Evolutionary conservation across 2,797 vertebrate species (phyloP).

Genomic region (Alectoris magna): DNA sequence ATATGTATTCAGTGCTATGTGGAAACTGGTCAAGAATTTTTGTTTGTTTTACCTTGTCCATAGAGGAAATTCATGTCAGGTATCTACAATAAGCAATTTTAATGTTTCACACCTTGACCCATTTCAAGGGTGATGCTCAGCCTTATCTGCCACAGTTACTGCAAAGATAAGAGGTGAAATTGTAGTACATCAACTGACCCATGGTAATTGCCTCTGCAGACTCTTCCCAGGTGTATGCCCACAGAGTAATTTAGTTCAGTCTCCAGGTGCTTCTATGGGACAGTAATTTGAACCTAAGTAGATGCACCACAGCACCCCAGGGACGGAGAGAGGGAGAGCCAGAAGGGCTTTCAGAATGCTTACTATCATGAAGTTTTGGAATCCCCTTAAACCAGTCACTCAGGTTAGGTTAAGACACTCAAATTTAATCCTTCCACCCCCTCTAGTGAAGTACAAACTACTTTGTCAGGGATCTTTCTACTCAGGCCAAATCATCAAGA

Average conservation of each 20-base stretch:
- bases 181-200: neutral
- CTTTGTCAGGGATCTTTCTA: neutral
- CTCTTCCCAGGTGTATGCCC: neutral
- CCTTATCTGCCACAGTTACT: neutral
- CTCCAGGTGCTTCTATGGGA: fast-evolving
- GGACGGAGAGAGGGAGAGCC: neutral
- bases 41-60: neutral
- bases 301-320: neutral
- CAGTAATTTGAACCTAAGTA: neutral
- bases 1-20: neutral
- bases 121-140: fast-evolving
- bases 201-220: fast-evolving
- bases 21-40: neutral
- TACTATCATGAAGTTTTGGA: neutral
- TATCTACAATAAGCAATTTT: neutral
- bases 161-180: fast-evolving
- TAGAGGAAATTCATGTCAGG: fast-evolving
- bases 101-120: neutral
- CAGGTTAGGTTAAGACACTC: neutral
- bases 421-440: constrained; percentile 19
- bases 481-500: neutral
- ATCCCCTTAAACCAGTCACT: constrained; percentile 23
- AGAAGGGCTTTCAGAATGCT: neutral
- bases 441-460: neutral
- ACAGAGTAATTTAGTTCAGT: neutral